phyloP scores from a whole-genome alignment of 2,113 vertebrate species.

The Rhabdornis inornatus region DNA sequence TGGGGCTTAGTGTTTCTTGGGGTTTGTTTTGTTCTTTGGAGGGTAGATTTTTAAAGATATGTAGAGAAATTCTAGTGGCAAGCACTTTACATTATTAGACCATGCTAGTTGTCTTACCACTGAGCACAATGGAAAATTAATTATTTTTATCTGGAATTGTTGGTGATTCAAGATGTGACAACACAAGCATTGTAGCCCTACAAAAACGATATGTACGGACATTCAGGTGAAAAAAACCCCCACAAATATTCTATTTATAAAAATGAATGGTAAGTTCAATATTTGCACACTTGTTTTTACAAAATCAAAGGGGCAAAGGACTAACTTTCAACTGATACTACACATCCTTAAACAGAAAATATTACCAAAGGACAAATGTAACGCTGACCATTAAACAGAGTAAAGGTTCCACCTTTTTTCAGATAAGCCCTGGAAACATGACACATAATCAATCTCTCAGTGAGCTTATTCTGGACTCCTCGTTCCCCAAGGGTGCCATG shows the following conservation, averaged over 20 bases:
- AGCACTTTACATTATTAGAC: not conserved
- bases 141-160: not conserved
- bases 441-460: not conserved
- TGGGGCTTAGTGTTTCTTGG: too few relatives aligned
- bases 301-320: not conserved
- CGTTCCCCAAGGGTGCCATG: fast-evolving
- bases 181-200: not conserved
- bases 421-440: not conserved
- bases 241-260: not conserved
- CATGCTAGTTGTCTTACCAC: not conserved
- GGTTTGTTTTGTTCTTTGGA: not conserved
- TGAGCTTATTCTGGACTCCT: not conserved
- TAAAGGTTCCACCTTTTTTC: not conserved
- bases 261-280: not conserved
- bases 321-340: not conserved
- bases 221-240: fast-evolving
- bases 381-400: not conserved
- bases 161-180: not conserved
- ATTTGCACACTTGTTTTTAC: not conserved
- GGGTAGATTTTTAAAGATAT: not conserved
- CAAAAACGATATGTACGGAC: not conserved
- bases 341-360: not conserved
- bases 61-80: not conserved
- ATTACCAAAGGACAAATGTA: not conserved
- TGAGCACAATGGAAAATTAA: not conserved